Conservation (phyloP, 2,797 vertebrate species). For the Oreortyx pictus region DNA sequence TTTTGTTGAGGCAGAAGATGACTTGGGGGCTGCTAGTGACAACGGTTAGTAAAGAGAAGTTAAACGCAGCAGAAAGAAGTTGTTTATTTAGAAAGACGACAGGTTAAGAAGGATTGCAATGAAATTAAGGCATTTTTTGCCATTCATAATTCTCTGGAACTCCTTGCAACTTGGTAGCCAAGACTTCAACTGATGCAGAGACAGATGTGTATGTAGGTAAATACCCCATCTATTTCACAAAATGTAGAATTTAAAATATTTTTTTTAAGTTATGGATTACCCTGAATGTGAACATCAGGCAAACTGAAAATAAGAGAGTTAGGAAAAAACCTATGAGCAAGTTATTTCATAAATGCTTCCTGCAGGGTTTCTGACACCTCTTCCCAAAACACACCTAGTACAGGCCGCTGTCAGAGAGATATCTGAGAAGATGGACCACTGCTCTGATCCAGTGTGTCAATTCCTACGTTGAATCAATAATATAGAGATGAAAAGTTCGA, state of each 20-base stretch:
- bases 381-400: neutral
- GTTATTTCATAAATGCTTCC: conserved; percentile 7
- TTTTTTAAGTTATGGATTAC: neutral
- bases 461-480: conserved; percentile 65
- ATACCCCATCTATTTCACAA: neutral
- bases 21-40: neutral
- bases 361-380: neutral
- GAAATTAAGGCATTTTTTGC: neutral
- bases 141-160: neutral
- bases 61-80: neutral
- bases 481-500: conserved; percentile 60
- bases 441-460: conserved; percentile 68
- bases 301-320: neutral
- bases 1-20: neutral
- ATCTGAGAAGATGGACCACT: conserved; percentile 44
- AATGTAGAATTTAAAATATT: neutral
- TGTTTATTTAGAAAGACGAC: neutral
- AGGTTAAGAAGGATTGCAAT: neutral
- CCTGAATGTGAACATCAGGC: neutral
- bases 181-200: neutral
- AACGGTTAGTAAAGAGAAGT: neutral
- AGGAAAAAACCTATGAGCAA: neutral
- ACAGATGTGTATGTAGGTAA: neutral
- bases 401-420: neutral
- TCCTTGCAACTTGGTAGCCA: neutral